These are phyloP conservation scores for Limnephilus auricula DNA, from an alignment of 2,888 invertebrate genomes.

Conservation along the genomic window DNA sequence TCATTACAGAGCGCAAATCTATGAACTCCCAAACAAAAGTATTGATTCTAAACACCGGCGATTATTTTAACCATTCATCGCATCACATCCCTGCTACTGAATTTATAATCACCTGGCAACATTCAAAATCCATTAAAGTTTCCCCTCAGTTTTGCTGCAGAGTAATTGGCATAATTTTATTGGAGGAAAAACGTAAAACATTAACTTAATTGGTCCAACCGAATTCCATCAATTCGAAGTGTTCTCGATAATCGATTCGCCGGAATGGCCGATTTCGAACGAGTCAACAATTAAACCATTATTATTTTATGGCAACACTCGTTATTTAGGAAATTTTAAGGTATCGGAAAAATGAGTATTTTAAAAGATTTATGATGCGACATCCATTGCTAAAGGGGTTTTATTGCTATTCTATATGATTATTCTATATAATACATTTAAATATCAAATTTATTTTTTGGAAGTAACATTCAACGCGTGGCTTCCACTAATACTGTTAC, in stretches of 20 bases:
- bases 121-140: constrained; percentile 2
- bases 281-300: background rate
- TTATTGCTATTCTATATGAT: no score
- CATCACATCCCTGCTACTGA: background rate
- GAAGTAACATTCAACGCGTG: no score
- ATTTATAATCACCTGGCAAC: constrained; percentile 2
- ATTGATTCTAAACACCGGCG: constrained; percentile 26
- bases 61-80: constrained; percentile 18
- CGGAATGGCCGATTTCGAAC: background rate
- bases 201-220: background rate
- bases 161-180: background rate
- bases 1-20: background rate
- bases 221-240: background rate
- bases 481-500: background rate
- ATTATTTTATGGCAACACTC: background rate
- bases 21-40: background rate
- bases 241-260: background rate
- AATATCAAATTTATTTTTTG: no score
- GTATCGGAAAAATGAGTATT: background rate
- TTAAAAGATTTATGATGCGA: background rate
- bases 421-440: no score
- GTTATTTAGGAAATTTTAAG: background rate
- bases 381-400: background rate
- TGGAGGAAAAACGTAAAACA: background rate
- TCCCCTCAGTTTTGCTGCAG: background rate